Evolutionary conservation across 1,140 invertebrate species (phyloP).

Genomic region (Papilio machaon): DNA sequence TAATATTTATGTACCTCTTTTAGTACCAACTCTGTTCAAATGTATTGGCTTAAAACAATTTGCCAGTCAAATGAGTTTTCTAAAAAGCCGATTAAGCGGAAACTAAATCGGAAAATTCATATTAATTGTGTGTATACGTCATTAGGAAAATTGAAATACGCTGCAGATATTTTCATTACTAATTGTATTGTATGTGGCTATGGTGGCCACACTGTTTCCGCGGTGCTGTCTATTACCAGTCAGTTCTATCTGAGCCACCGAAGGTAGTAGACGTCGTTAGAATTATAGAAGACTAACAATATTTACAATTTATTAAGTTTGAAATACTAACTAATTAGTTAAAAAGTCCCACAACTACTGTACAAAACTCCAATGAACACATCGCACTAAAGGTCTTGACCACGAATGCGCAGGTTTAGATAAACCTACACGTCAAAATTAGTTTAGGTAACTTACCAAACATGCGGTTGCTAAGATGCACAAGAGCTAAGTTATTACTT

Average conservation of each 20-base stretch:
- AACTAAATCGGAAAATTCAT: constrained; percentile 74
- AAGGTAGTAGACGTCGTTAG: background rate
- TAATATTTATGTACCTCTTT: background rate
- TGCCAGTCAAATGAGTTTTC: constrained; percentile 77
- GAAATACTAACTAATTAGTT: background rate
- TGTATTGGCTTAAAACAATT: constrained; percentile 63
- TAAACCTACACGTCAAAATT: background rate
- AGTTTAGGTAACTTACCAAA: constrained; percentile 7
- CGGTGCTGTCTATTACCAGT: no score
- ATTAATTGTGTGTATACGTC: constrained; percentile 62
- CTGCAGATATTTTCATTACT: background rate
- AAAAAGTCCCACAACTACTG: background rate
- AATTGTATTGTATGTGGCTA: background rate
- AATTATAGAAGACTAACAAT: background rate
- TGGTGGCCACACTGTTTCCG: no score
- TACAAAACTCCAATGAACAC: background rate
- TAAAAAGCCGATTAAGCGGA: constrained; percentile 79
- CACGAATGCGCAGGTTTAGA: background rate
- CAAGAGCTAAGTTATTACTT: constrained; percentile 18
- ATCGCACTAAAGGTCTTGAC: background rate
- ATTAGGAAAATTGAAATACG: constrained; percentile 7
- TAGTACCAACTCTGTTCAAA: background rate
- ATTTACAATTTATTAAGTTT: no score
- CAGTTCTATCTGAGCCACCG: no score
- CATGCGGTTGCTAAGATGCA: constrained; percentile 10